These are phyloP conservation scores for Scaptomyza reducta DNA, from an alignment of 2,888 invertebrate species.

Conservation along the genomic window DNA sequence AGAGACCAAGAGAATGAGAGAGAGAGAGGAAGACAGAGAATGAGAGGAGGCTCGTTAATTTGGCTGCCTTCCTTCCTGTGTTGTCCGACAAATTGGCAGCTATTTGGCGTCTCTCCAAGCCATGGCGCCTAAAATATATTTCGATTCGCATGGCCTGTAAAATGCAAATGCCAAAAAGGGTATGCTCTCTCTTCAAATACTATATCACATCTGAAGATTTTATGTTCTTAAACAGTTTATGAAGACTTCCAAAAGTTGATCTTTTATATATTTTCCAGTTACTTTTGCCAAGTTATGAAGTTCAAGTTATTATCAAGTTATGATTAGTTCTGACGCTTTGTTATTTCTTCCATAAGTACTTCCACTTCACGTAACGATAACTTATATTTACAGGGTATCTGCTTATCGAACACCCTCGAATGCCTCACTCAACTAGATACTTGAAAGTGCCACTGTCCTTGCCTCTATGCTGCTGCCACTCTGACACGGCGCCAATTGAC, in stretches of 20 bases:
- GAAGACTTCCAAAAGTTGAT: no score
- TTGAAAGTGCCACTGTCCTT: background rate
- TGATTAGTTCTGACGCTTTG: no score
- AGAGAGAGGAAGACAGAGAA: background rate
- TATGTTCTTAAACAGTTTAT: no score
- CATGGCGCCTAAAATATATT: constrained; percentile 31
- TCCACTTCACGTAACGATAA: background rate
- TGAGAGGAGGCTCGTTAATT: constrained; percentile 3
- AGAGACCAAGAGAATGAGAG: background rate
- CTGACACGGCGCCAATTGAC: constrained; percentile 35
- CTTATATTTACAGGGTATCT: constrained; percentile 20
- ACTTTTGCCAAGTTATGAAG: no score
- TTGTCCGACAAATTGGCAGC: background rate
- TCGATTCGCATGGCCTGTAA: constrained; percentile 32
- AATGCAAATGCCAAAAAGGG: background rate
- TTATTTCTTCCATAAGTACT: no score
- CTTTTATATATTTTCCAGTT: no score
- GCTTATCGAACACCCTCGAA: no score
- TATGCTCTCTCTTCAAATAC: background rate
- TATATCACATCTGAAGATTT: background rate
- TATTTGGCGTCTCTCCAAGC: constrained; percentile 19
- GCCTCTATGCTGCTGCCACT: background rate
- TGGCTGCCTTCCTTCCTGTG: constrained; percentile 4
- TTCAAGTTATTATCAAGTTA: no score
- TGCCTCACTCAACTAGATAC: background rate